These are phyloP conservation scores for Drosophila testacea DNA, from an alignment of 2,888 invertebrate genomes.

Conservation along the genomic window DNA sequence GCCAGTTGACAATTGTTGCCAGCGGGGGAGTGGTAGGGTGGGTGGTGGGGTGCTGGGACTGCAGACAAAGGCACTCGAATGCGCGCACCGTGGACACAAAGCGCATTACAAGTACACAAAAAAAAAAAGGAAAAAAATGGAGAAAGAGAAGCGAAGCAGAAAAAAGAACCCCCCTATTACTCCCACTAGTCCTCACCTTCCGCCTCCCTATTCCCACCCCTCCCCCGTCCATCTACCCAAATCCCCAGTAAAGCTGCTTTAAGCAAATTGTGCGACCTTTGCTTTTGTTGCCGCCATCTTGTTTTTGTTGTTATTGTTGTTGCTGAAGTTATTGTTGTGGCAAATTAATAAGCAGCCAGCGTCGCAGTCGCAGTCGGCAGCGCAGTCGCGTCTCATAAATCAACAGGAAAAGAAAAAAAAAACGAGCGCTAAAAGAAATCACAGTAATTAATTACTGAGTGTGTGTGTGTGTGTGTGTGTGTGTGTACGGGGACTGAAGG, in stretches of 20 bases:
- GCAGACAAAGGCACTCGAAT: conserved; percentile 43
- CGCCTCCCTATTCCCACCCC: no score
- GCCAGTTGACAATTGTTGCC: conserved; percentile 68
- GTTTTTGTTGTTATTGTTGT: conserved; percentile 16
- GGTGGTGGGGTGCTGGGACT: background rate
- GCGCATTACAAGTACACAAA: conserved; percentile 35
- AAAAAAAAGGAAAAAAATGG: conserved; percentile 1
- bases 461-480: conserved; percentile 35
- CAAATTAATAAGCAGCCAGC: conserved; percentile 69
- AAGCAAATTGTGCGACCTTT: conserved; percentile 56
- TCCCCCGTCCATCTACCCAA: no score
- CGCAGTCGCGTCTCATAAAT: conserved; percentile 63
- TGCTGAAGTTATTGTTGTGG: conserved; percentile 61
- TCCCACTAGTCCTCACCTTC: background rate
- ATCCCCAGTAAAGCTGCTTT: conserved; percentile 13
- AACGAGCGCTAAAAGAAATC: conserved; percentile 66
- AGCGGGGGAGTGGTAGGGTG: background rate
- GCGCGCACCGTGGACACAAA: conserved; percentile 35
- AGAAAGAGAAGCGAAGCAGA: background rate
- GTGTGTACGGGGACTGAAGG: conserved; percentile 2
- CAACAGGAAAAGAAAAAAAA: conserved; percentile 40
- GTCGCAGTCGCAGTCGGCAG: conserved; percentile 16
- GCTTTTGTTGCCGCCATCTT: conserved; percentile 34
- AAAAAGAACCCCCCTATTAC: background rate
- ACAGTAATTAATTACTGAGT: conserved; percentile 71